Evolutionary conservation across 2,888 invertebrate species (phyloP).

Genomic region (Uropetala carovei): DNA sequence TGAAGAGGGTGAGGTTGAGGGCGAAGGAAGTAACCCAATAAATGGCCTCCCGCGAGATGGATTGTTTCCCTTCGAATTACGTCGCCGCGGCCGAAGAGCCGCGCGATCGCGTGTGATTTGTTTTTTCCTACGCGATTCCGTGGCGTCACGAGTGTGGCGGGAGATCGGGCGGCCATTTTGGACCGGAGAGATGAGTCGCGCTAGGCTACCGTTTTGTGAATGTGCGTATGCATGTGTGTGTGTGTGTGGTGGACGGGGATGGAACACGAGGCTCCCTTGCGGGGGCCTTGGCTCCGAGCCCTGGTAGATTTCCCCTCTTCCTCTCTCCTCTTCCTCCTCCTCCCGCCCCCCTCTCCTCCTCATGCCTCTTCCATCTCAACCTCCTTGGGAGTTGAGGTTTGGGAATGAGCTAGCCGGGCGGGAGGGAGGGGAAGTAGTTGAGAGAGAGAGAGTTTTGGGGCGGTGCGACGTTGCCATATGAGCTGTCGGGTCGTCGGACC

Average conservation of each 20-base stretch:
- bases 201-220: constrained; percentile 55
- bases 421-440: background rate
- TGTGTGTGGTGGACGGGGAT: constrained; percentile 22
- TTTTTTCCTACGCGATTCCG: background rate
- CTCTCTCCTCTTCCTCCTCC: background rate
- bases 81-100: background rate
- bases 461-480: constrained; percentile 50
- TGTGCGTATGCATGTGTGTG: background rate
- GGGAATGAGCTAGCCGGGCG: constrained; percentile 36
- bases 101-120: background rate
- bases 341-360: background rate
- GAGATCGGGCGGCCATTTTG: background rate
- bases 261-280: constrained; percentile 66
- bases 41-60: constrained; percentile 18
- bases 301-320: background rate
- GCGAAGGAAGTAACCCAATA: background rate
- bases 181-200: background rate
- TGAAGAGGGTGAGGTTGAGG: constrained; percentile 36
- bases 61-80: background rate
- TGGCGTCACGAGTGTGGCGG: constrained; percentile 27
- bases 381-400: constrained; percentile 53
- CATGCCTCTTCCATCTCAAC: background rate
- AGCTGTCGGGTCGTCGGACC: constrained; percentile 15
- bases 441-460: constrained; percentile 43
- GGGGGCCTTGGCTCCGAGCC: constrained; percentile 39